Base-by-base conservation (phyloP, 2,888 invertebrate species). In the Tetanocera ferruginea region DNA sequence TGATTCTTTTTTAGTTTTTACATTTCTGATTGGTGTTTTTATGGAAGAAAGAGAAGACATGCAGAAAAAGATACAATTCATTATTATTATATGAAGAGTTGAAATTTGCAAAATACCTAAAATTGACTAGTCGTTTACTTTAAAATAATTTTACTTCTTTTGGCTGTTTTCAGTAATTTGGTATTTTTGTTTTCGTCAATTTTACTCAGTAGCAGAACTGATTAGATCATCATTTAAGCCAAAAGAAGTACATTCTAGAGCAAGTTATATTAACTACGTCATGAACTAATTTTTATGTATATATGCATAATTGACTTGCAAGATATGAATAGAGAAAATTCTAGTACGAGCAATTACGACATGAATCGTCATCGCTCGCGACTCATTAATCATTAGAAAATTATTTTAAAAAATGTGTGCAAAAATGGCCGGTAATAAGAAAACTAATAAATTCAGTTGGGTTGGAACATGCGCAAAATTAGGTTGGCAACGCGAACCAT, bases 151-250 rank as follows among this genome's bases (percentile, higher is more conserved):
- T 73, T 31, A 17, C 67, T 82, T 67, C 43, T 43, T 60, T 76
- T 80, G 66, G 75, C 67, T 62, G 73, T 70, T 71, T 77, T 88
- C 88, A 88, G 88, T 83, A 81, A 77, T 78, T 88, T 89, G 89
- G 88, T 89, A 89, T 88, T 87, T 87, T 82, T 84, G 80, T 75
- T 88, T 57, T 90, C 90, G 83, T 86, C 89, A 89, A 83, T 81
- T 78, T 80, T 84, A 81, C 84, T 90, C 90, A 88, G 90, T 87
- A 90, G 90, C 90, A 90, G 90, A 90, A 90, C 90, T 90, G 89
- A 81, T 83, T 82, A 43, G 51, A 80, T 89, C 88, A 88, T 89
- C 89, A 89, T 87, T 70, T 69, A 79, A 78, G 66, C 79, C 79
- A 77, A 79, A 79, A 79, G 76, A 62, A 81, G 82, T 86, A 85